A percentile compares a stretch with the other conserved stretches of the same genome.
Conservation (phyloP, 2,113 vertebrate genomes). For the Tamias sibiricus region DNA sequence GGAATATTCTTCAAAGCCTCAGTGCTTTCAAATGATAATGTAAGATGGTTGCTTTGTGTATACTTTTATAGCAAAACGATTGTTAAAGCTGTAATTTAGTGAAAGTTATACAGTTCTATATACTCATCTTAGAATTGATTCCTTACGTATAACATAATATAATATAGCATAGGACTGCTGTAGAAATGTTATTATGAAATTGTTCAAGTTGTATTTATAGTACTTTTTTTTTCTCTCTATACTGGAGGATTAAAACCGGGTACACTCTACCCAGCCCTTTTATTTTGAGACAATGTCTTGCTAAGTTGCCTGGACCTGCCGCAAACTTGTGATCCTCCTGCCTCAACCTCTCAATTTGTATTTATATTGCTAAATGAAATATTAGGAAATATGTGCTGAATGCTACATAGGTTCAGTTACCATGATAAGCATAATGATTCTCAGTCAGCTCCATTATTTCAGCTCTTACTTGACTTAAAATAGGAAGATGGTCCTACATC, state of each 20-base stretch:
- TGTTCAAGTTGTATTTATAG: background rate
- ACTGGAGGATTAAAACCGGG: too few relatives aligned
- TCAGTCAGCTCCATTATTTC: background rate
- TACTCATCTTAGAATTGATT: background rate
- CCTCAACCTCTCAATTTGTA: background rate
- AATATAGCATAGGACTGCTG: background rate
- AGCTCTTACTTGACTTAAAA: background rate
- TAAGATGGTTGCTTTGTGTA: background rate
- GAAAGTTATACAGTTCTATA: too few relatives aligned
- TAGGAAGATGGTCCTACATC: background rate
- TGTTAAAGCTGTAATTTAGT: background rate
- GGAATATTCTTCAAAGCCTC: background rate
- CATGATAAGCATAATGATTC: background rate
- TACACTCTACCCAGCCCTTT: too few relatives aligned
- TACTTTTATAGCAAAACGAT: constrained; percentile 5
- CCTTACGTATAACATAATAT: background rate
- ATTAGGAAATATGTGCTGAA: background rate
- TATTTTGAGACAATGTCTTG: too few relatives aligned
- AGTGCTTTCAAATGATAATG: background rate
- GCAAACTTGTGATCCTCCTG: too few relatives aligned
- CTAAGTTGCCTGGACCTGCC: too few relatives aligned
- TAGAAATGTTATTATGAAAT: background rate
- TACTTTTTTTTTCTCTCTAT: too few relatives aligned
- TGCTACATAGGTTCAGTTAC: background rate
- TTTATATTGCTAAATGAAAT: background rate